Conservation (phyloP, 2,113 vertebrate species). For the Sus scrofa region T2T-Sscrofa CM000816.6:61356001-61356500, state of each 20-base stretch:
- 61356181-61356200: background rate
- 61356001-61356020: background rate
- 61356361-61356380: background rate
- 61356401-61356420: background rate
- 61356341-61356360: background rate
- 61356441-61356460: background rate
- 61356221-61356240: background rate
- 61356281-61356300: background rate
- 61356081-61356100: background rate
- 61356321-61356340: background rate
- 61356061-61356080: background rate
- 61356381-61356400: background rate
- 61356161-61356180: background rate
- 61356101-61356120: background rate
- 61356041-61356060: background rate
- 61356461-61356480: background rate
- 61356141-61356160: background rate
- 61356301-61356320: background rate
- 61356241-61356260: background rate
- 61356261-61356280: background rate
- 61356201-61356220: background rate
- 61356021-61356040: background rate
- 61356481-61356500: background rate
- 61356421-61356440: background rate
- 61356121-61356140: background rate